Evolutionary conservation across 2,113 vertebrate species (phyloP), one percentile per base, ranked within the genome.

Genomic region (Ceratotherium simum): DNA sequence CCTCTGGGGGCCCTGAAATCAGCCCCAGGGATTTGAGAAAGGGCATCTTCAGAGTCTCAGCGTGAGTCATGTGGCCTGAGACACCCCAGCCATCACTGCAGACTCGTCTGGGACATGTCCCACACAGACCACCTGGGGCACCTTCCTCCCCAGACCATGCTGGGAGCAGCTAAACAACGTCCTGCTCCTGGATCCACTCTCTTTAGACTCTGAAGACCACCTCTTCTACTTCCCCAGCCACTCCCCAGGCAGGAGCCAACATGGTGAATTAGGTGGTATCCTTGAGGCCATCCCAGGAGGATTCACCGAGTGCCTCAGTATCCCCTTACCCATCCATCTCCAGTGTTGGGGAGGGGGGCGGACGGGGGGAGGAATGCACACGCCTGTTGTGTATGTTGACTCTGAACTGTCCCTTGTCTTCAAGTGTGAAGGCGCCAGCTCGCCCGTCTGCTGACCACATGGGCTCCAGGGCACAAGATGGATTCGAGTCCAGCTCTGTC

Each of bases 331-430:
- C 7, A 36, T 8, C 56, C 13, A 2, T 29, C 18, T 81, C 70
- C 78, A 83, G 39, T n/a, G 4, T 13, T n/a, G 3, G 11, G 54
- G 10, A 2, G 3, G 14, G 54, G 10, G 5, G 25, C 6, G 33
- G 67, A n/a, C n/a, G 0, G 0, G 36, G 54, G 42, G 2, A 51
- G 23, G 16, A 48, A 21, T 6, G 31, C 3, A 58, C 42, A 23
- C 5, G 56, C 25, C 42, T 42, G 5, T 23, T 27, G 1, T 51
- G 0, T 16, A 3, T 20, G 7, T 14, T 12, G 33, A 31, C 17
- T 8, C 60, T 70, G 42, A 67, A 62, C 8, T 27, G 60, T 31
- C n/a, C 27, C 17, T 14, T 7, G 4, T 8, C 18, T 84, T 42
- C 17, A 90, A 39, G 8, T 54, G 27, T 33, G 27, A 48, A 39